Evolutionary conservation across 1,140 invertebrate genomes (phyloP).

Genomic region (Caerostris darwini): DNA sequence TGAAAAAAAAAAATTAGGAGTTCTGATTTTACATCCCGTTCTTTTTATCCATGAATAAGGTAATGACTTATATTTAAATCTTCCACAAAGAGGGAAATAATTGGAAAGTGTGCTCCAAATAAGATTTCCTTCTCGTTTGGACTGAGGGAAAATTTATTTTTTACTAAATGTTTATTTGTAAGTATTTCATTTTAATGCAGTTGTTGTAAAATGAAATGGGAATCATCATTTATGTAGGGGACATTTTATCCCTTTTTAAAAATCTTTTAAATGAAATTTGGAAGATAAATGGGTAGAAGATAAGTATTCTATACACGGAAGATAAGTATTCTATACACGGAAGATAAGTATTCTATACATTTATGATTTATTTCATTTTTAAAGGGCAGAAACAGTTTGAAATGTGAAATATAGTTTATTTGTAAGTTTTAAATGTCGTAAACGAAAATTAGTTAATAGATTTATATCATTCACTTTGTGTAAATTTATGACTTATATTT

Average conservation of each 20-base stretch:
- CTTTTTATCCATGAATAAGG: slow-evolving; percentile 18
- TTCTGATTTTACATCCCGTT: neutral
- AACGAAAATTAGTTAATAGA: too few relatives aligned
- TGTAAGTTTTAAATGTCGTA: too few relatives aligned
- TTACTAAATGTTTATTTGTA: neutral
- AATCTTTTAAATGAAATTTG: neutral
- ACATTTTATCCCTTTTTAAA: neutral
- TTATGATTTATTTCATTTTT: too few relatives aligned
- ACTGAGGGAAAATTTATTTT: neutral
- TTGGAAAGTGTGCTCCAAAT: neutral
- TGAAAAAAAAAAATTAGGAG: neutral
- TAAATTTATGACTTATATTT: too few relatives aligned
- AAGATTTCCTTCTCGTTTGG: neutral
- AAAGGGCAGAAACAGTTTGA: too few relatives aligned
- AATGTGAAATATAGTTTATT: too few relatives aligned
- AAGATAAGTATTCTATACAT: too few relatives aligned
- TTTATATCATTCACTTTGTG: too few relatives aligned
- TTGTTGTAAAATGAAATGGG: neutral
- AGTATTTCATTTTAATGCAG: neutral
- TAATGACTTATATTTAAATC: neutral
- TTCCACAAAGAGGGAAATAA: neutral
- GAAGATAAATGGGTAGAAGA: neutral
- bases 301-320: too few relatives aligned
- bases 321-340: too few relatives aligned
- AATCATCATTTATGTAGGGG: neutral